A percentile compares a stretch with the other conserved stretches of the same genome.
Evolutionary conservation across 1,140 invertebrate genomes (phyloP).

Genomic region (Capitella teleta): DNA sequence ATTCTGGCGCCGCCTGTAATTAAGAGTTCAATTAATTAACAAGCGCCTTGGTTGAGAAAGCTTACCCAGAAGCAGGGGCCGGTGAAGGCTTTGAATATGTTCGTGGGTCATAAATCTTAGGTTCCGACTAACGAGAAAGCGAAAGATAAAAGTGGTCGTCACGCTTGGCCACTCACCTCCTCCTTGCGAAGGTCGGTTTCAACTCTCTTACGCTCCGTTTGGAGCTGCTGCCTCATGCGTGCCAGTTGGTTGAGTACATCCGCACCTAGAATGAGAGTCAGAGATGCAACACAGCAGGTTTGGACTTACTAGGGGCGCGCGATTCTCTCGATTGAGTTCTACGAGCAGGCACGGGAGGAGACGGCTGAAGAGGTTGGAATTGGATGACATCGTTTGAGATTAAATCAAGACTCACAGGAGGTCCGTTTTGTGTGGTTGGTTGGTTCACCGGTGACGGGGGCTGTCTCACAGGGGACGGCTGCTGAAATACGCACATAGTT

Average conservation of each 20-base stretch:
- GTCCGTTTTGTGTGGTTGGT: no score
- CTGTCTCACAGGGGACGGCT: no score
- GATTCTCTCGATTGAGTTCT: neutral
- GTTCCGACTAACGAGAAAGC: conserved; percentile 24
- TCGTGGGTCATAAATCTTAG: conserved; percentile 34
- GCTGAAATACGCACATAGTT: no score
- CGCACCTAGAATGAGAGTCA: conserved; percentile 19
- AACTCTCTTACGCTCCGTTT: conserved; percentile 31
- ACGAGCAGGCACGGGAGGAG: conserved; percentile 6
- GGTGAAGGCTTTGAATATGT: conserved; percentile 4
- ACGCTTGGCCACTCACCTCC: conserved; percentile 22
- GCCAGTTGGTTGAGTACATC: conserved; percentile 36
- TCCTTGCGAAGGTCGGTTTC: conserved; percentile 30
- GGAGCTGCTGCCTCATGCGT: conserved; percentile 30
- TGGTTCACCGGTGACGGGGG: no score
- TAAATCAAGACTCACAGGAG: no score
- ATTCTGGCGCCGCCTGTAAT: no score
- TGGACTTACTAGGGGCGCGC: neutral
- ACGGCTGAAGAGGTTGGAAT: no score
- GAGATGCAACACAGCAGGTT: neutral
- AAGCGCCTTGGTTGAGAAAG: no score
- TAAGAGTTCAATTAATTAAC: no score
- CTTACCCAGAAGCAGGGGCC: neutral
- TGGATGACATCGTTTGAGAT: no score
- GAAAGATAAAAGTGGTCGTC: no score